Conservation (phyloP, 2,113 vertebrate genomes). For the Nesogale talazaci region DNA sequence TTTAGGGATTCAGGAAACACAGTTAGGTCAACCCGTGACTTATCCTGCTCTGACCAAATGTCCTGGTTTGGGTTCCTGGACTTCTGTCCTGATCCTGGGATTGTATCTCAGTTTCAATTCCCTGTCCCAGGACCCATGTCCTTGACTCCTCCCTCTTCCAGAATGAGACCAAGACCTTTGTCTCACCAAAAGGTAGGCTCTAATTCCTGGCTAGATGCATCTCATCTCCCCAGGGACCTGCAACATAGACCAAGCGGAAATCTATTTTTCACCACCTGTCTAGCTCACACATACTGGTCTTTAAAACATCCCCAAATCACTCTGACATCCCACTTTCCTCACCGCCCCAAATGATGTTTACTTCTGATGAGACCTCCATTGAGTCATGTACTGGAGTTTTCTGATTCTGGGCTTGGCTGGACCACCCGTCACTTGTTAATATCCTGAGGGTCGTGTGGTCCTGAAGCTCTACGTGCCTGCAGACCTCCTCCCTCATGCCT, state of each 20-base stretch:
- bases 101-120: neutral
- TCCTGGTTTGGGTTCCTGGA: neutral
- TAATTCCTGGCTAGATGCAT: neutral
- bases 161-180: too few species aligned
- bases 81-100: conserved; percentile 27
- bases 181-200: neutral
- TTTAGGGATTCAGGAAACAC: neutral
- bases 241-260: neutral
- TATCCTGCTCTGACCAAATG: neutral
- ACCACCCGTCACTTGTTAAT: neutral
- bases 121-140: neutral
- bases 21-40: neutral
- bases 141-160: neutral
- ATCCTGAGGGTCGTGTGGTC: neutral
- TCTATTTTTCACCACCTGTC: neutral
- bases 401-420: neutral
- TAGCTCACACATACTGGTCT: neutral
- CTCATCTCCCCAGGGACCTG: neutral
- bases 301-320: neutral
- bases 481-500: neutral
- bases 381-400: neutral
- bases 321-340: neutral
- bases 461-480: neutral
- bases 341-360: neutral
- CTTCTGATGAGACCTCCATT: neutral